Base-by-base conservation (phyloP, 2,888 invertebrate species). In the Gryllus longicercus region DNA sequence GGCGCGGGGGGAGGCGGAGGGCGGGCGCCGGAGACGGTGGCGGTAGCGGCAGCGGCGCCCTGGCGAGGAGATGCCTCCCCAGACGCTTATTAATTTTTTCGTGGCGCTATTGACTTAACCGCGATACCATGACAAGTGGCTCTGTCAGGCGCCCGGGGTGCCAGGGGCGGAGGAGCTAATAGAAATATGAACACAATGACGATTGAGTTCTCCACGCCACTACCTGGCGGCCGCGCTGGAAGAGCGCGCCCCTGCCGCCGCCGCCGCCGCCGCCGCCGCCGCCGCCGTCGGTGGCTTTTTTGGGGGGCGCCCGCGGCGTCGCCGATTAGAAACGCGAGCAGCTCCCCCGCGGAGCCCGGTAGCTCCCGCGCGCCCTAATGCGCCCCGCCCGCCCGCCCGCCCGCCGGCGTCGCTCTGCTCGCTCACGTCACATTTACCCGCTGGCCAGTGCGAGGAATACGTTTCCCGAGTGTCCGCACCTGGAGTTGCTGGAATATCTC, bases 61-160 rank as follows among this genome's bases (percentile, higher is more conserved):
- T 18, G 38, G 38, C 38, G 38, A 38, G 5, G 38, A 38, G 38
- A 14, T 2, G 3, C 63, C 63, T 63, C 63, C n/a, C n/a, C 63
- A n/a, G 16, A 14, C 63, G 14, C n/a, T 63, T 63, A 63, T 63
- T 63, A 63, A 63, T 63, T 63, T 63, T 63, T 63, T 63, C 63
- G 11, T 14, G 63, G n/a, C 63, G 16, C 63, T 63, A 63, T 63
- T 63, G 63, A 63, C 63, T 63, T 63, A 63, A 63, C 63, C n/a
- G 63, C 63, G 63, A 63, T 14, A 63, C n/a, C 63, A 63, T 63
- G 63, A 63, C 63, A 63, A 63, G 63, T 63, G 63, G 63, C 63
- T 63, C 63, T 38, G 38, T 38, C 38, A 38, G 38, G 38, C 38
- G 38, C 38, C 38, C 38, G 38, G 38, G 38, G 38, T 38, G 38